Evolutionary conservation across 2,113 vertebrate species (phyloP).

Genomic region (Rhinolophus sinicus): DNA sequence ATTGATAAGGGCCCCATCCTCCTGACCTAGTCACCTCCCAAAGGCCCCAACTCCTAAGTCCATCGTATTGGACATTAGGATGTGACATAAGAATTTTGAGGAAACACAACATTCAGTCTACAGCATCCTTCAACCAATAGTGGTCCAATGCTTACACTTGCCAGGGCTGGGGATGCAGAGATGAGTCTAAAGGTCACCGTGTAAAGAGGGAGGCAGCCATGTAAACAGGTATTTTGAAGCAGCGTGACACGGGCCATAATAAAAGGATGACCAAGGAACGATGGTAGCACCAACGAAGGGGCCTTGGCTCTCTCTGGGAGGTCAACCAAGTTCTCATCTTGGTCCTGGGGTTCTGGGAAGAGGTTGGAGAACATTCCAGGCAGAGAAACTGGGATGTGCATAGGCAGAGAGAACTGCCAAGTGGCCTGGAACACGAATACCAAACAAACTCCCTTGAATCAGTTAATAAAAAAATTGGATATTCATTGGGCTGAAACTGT

Average conservation of each 20-base stretch:
- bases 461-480: too few species aligned
- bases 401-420: not conserved
- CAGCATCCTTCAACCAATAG: not conserved
- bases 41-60: not conserved
- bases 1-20: too few species aligned
- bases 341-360: not conserved
- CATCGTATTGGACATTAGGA: not conserved
- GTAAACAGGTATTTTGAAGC: not conserved
- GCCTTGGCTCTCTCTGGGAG: not conserved
- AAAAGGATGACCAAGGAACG: not conserved
- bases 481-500: not conserved
- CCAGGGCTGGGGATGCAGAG: not conserved
- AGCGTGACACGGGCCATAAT: too few species aligned
- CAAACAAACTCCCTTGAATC: not conserved
- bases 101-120: not conserved
- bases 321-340: not conserved
- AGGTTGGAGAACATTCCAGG: not conserved
- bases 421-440: not conserved
- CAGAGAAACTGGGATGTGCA: not conserved
- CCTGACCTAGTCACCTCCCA: not conserved
- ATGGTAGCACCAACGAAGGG: not conserved
- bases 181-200: not conserved
- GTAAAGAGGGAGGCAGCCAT: not conserved
- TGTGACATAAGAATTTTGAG: not conserved
- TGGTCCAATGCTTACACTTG: not conserved